Conservation (phyloP, 2,113 vertebrate genomes). For the Odocoileus virginianus region DNA sequence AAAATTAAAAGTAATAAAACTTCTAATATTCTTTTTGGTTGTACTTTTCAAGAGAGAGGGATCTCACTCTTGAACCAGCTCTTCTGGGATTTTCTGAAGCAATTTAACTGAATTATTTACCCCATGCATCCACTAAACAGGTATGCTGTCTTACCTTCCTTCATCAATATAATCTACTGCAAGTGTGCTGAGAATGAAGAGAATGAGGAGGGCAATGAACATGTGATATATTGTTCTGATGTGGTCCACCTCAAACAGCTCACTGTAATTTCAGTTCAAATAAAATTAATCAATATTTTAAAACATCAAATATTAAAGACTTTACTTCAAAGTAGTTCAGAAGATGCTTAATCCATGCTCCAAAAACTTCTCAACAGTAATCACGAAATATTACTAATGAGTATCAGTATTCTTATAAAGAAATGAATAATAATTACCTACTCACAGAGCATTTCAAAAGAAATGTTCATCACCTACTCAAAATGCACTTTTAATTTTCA, state of each 20-base stretch:
- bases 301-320: neutral
- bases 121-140: neutral
- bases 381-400: neutral
- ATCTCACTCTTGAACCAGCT: neutral
- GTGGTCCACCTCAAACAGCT: constrained; percentile 98
- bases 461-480: neutral
- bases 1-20: constrained; percentile 6
- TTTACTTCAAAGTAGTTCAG: neutral
- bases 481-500: neutral
- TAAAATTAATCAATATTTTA: neutral
- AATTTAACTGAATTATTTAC: neutral
- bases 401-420: neutral
- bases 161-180: constrained; percentile 96
- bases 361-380: neutral
- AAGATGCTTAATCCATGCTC: neutral
- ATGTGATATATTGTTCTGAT: constrained; percentile 98
- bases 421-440: neutral
- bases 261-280: constrained; percentile 79
- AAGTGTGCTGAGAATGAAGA: constrained; percentile 95
- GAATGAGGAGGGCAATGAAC: constrained; percentile 96
- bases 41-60: neutral
- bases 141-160: constrained; percentile 87
- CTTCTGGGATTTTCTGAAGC: neutral
- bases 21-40: neutral
- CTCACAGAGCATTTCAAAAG: neutral